Conservation (phyloP, 1,140 invertebrate genomes). For the Luehdorfia chinensis region DNA sequence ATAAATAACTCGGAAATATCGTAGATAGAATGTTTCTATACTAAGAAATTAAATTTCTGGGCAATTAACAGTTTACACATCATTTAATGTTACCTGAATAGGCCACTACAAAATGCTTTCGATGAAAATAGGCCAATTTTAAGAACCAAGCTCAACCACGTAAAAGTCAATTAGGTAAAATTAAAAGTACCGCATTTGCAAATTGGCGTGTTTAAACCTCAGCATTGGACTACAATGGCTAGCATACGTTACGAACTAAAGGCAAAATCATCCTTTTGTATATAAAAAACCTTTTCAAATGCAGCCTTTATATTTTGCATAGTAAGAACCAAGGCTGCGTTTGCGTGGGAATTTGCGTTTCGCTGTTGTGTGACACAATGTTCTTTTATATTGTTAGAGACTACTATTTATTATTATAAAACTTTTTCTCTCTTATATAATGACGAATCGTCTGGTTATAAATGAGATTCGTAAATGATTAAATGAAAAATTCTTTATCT, state of each 20-base stretch:
- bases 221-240: slow-evolving; percentile 28
- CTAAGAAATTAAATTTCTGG: no score
- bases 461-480: background rate
- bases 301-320: slow-evolving; percentile 33
- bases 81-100: no score
- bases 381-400: slow-evolving; percentile 23
- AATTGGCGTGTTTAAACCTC: slow-evolving; percentile 33
- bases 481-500: slow-evolving; percentile 2
- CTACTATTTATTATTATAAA: slow-evolving; percentile 2
- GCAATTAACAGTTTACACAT: no score
- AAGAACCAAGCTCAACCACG: slow-evolving; percentile 5
- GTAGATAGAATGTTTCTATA: no score
- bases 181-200: slow-evolving; percentile 35
- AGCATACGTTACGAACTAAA: slow-evolving; percentile 33
- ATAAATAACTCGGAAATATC: no score
- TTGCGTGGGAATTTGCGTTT: slow-evolving; percentile 28
- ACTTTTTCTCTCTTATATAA: background rate
- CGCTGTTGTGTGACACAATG: slow-evolving; percentile 29
- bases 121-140: slow-evolving; percentile 17
- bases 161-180: slow-evolving; percentile 28
- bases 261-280: slow-evolving; percentile 54
- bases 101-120: no score
- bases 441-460: background rate
- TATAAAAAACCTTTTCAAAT: slow-evolving; percentile 46
- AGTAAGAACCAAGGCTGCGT: slow-evolving; percentile 21